These are phyloP conservation scores for Aegithalos caudatus DNA, from an alignment of 2,113 vertebrate genomes.

Conservation along the genomic window DNA sequence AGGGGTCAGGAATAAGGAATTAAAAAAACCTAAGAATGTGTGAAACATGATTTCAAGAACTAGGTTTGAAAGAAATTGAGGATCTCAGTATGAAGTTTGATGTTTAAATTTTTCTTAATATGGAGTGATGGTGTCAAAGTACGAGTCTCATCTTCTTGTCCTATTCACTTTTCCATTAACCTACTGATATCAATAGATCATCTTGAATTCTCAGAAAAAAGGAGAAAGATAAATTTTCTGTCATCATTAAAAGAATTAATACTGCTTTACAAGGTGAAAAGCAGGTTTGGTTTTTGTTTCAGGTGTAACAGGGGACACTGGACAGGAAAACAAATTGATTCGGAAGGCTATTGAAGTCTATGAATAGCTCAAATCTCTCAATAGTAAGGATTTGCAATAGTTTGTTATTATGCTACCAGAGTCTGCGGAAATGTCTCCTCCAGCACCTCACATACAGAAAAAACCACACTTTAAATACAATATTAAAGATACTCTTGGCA, in stretches of 20 bases:
- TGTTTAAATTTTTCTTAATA: not conserved
- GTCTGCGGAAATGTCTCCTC: not conserved
- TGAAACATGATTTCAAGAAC: not conserved
- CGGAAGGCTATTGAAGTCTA: not conserved
- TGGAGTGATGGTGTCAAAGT: not conserved
- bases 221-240: not conserved
- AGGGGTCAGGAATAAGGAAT: not conserved
- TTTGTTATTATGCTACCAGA: not conserved
- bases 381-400: not conserved
- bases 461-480: not conserved
- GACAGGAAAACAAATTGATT: not conserved
- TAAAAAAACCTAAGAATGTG: not conserved
- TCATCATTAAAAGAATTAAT: not conserved
- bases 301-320: not conserved
- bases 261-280: not conserved
- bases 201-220: not conserved
- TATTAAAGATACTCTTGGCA: slow-evolving; percentile 4
- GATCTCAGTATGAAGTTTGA: not conserved
- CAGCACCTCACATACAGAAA: not conserved
- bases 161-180: not conserved
- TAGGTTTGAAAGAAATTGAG: not conserved
- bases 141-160: not conserved
- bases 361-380: not conserved
- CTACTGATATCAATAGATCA: not conserved
- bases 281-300: not conserved